Evolutionary conservation across 2,888 invertebrate species (phyloP).

Genomic region (Cheilosia soror): DNA sequence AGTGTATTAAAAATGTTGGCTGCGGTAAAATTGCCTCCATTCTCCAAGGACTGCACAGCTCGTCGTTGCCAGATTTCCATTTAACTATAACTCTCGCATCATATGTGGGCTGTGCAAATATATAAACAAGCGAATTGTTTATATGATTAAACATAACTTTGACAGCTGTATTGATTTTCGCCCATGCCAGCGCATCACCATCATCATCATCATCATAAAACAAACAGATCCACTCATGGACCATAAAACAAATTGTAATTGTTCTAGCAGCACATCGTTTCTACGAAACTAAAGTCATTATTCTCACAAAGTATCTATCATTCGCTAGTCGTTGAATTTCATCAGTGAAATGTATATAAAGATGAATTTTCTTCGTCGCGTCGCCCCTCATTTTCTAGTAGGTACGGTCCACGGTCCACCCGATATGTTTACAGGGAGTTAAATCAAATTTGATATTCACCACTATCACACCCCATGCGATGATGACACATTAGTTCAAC

Average conservation of each 20-base stretch:
- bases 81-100: constrained; percentile 1
- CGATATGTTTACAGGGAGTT: constrained; percentile 37
- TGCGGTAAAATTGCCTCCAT: not conserved
- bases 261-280: constrained; percentile 45
- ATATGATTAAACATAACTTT: not conserved
- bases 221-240: constrained; percentile 42
- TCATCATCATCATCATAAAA: constrained; percentile 20
- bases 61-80: not conserved
- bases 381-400: not conserved
- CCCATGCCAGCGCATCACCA: not conserved
- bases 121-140: constrained; percentile 4
- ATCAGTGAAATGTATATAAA: not conserved
- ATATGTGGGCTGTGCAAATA: not conserved
- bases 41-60: constrained; percentile 21
- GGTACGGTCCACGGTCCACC: not conserved
- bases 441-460: constrained; percentile 68
- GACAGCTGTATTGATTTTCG: constrained; percentile 37
- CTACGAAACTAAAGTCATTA: constrained; percentile 43
- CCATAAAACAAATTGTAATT: constrained; percentile 49
- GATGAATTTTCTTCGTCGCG: constrained; percentile 6
- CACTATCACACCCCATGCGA: constrained; percentile 48
- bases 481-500: constrained; percentile 67
- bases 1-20: constrained; percentile 16
- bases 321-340: not conserved
- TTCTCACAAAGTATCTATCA: constrained; percentile 31